Base-by-base conservation (phyloP, 64 coral and sea anemone species). In the Platygyra sinensis region DNA sequence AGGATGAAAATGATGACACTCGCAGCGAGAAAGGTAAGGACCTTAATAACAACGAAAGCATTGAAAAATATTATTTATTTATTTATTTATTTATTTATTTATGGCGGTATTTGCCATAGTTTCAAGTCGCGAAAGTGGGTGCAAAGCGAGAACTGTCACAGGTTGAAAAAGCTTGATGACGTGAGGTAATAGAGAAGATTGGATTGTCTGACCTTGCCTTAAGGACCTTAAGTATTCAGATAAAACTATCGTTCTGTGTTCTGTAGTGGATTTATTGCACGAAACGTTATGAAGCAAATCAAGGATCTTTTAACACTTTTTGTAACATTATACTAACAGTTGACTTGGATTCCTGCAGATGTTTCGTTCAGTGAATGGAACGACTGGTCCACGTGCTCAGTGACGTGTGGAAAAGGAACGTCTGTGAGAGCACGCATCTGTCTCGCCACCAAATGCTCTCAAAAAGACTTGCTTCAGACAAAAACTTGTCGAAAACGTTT, bases 301-400 rank as follows among this genome's bases (percentile, higher is more conserved):
- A 57, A 12, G 54, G 15, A 46, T 46, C 15, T 57, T 57, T 57
- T 16, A 57, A 57, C 65, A 0, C 1, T 24, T 27, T 2, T 69
- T 12, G 6, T 10, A 69, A 25, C 22, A 69, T 25, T 69, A 27
- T 69, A 69, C 22, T 25, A 7, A 25, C 22, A 11, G 25, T n/a
- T 67, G 10, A 69, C 25, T 24, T n/a, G 25, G 4, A 25, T 25
- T 4, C 1, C 28, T 84, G 16, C 29, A 92, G 90, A 86, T 69
- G 65, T 64, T 8, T 19, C 29, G 29, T 92, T 87, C 32, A 76
- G 90, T 72, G 83, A 92, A 55, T 92, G 90, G 90, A 92, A 92
- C 63, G 90, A 86, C 50, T 92, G 90, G 90, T 92, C 90, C 28
- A 64, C 72, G 27, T 92, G 90, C 25, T 92, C 90, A 24, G 74